phyloP scores from a whole-genome alignment of 2,797 vertebrate species.

The Enteromius trimaculatus region DNA sequence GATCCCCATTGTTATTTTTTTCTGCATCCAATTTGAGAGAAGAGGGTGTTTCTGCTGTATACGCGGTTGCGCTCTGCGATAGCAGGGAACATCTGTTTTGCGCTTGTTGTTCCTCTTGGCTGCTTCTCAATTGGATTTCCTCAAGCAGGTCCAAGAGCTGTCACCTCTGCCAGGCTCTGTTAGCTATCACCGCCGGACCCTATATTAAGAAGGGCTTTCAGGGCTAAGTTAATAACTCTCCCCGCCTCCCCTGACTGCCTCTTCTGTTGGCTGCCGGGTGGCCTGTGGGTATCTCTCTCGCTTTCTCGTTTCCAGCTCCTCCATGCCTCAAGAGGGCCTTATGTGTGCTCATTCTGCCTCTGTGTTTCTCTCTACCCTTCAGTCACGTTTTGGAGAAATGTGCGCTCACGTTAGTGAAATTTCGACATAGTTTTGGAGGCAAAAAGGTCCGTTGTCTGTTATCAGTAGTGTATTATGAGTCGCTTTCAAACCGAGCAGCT shows the following conservation, averaged over 20 bases:
- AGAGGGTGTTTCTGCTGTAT: conserved; percentile 68
- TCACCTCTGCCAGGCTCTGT: conserved; percentile 98
- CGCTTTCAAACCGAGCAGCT: neutral
- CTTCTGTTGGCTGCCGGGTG: conserved; percentile 63
- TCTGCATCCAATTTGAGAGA: conserved; percentile 54
- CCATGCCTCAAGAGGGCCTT: conserved; percentile 36
- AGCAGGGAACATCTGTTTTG: conserved; percentile 95
- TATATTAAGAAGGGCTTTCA: conserved; percentile 99
- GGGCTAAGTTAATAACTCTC: conserved; percentile 99
- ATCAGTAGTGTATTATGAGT: neutral
- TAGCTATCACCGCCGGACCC: conserved; percentile 94
- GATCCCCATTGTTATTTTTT: conserved; percentile 69
- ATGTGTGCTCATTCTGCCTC: conserved; percentile 8
- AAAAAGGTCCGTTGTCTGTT: neutral
- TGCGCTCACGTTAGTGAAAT: neutral
- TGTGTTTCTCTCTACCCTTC: neutral
- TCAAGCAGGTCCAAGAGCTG: conserved; percentile 98
- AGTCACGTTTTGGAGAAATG: neutral
- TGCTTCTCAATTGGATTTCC: conserved; percentile 99
- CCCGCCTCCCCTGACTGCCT: conserved; percentile 87
- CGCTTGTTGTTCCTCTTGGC: conserved; percentile 98
- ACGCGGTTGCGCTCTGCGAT: conserved; percentile 82
- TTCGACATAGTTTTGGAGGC: too few species aligned
- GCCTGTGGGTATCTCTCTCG: conserved; percentile 74
- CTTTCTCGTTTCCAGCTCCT: conserved; percentile 45